phyloP scores from a whole-genome alignment of 2,797 vertebrate species.

The Halcyon leucocephala region DNA sequence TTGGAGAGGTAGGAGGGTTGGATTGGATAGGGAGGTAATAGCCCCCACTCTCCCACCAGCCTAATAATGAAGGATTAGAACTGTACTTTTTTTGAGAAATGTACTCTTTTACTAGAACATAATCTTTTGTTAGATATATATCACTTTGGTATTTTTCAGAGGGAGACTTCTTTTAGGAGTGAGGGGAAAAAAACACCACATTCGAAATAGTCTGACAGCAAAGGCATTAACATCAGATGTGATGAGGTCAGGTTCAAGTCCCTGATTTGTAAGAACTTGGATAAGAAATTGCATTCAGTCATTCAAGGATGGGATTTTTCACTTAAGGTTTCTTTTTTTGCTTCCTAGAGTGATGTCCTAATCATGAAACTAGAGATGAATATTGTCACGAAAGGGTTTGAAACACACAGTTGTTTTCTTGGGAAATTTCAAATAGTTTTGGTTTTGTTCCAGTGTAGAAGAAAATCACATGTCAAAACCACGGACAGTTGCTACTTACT shows the following conservation, averaged over 20 bases:
- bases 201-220: neutral
- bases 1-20: neutral
- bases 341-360: neutral
- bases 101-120: neutral
- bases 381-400: neutral
- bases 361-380: neutral
- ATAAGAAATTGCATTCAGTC: neutral
- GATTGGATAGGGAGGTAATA: neutral
- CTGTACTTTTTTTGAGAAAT: neutral
- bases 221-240: neutral
- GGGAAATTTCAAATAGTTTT: conserved; percentile 36
- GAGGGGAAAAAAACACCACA: accelerated
- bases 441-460: conserved; percentile 18
- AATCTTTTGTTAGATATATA: neutral
- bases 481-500: conserved; percentile 45
- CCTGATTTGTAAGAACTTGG: neutral
- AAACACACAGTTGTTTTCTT: conserved; percentile 39
- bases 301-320: neutral
- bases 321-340: neutral
- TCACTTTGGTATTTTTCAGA: neutral
- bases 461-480: conserved; percentile 50
- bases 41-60: neutral
- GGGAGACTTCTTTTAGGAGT: neutral
- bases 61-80: neutral
- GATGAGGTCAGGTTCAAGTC: neutral